Evolutionary conservation across 2,888 invertebrate genomes (phyloP), one percentile per base, ranked within the genome.

Genomic region (Mechanitis messenoides): DNA sequence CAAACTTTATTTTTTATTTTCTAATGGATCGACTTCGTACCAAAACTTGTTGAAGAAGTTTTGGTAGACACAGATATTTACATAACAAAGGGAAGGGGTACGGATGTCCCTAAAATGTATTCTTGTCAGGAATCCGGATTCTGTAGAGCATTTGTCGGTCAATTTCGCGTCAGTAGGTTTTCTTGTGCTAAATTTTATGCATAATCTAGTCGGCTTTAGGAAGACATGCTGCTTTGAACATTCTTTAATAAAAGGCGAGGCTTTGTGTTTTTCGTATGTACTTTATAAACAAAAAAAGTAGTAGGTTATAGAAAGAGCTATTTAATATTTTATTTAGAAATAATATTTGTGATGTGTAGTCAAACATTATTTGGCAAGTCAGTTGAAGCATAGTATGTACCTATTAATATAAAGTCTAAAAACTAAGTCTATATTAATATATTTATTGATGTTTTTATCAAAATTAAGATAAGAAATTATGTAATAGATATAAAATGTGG

Each of bases 1-100:
- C 77, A 77, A 84, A 81, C 76, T 76, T 82, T 82, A 82, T 85
- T 87, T 85, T 87, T 85, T 83, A 85, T 85, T 87, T 85, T 85
- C 81, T 86, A 87, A 87, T 87, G 85, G 85, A 84, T 85, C 77
- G 77, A 73, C 59, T 59, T 58, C 59, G 46, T 61, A 78, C 81
- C 81, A 79, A 78, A 84, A 81, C 83, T 84, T 81, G 85, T 81
- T 78, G 78, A 78, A 79, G 83, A 84, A 84, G 81, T 81, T 85
- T 80, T 73, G 74, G 75, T 78, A 81, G 77, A 77, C 74, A 77
- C 72, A 76, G 80, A 84, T 81, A 86, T 87, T 87, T 85, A 83
- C 85, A 85, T 86, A 82, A 86, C 83, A 86, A 87, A 85, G 79
- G 72, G 77, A 81, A 84, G 80, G 82, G 82, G 83, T 83, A 78